A percentile compares a stretch with the other conserved stretches of the same genome.
Conservation (phyloP, 92 coral and sea anemone species). For the Blastomussa wellsi region DNA sequence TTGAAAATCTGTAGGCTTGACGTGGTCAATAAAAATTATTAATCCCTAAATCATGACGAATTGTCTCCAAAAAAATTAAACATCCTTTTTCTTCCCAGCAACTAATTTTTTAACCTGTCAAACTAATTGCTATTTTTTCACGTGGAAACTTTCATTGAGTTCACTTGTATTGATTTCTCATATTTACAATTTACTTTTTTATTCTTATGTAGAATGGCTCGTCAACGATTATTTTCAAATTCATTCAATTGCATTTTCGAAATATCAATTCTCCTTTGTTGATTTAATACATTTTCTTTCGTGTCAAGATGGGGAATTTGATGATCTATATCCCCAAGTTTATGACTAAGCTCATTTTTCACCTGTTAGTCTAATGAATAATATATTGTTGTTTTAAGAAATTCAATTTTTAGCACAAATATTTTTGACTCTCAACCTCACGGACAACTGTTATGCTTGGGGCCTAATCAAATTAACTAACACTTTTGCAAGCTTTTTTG, state of each 20-base stretch:
- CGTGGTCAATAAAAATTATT: conserved; percentile 19
- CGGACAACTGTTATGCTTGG: conserved; percentile 2
- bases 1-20: conserved; percentile 10
- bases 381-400: not conserved
- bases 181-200: not conserved
- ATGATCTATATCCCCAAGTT: not conserved
- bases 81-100: not conserved
- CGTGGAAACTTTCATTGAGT: not conserved
- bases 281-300: not conserved
- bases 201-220: not conserved
- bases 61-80: too few species aligned
- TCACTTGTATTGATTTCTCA: not conserved
- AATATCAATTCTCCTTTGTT: not conserved
- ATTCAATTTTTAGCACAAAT: not conserved
- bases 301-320: not conserved
- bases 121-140: not conserved
- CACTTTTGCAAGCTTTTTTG: not conserved
- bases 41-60: not conserved
- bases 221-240: not conserved
- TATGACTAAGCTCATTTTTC: not conserved
- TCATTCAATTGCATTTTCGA: not conserved
- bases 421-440: not conserved
- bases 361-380: not conserved
- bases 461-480: conserved; percentile 4
- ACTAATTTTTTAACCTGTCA: not conserved